phyloP scores from a whole-genome alignment of 2,888 invertebrate species.

The Melinaea menophilus region DNA sequence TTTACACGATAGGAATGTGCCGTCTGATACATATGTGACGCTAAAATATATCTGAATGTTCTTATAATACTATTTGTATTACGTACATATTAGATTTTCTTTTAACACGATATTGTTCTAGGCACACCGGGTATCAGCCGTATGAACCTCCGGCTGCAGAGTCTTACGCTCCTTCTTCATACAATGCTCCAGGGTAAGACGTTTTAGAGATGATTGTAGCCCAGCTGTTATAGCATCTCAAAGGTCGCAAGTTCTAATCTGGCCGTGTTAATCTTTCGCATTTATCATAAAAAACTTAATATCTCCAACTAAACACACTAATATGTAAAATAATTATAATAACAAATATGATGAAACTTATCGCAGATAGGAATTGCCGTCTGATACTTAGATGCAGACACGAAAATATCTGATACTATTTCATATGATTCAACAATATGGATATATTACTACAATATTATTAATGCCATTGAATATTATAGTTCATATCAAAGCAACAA shows the following conservation, averaged over 20 bases:
- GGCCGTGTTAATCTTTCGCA: no score
- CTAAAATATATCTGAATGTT: slow-evolving; percentile 51
- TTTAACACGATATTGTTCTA: slow-evolving; percentile 33
- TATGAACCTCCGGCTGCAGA: slow-evolving; percentile 62
- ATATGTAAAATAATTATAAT: neutral
- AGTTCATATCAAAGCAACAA: slow-evolving; percentile 64
- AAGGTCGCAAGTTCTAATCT: neutral
- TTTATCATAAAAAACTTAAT: no score
- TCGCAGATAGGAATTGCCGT: slow-evolving; percentile 72
- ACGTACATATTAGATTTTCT: neutral
- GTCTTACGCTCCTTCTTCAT: slow-evolving; percentile 60
- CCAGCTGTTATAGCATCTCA: slow-evolving; percentile 5
- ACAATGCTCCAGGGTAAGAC: slow-evolving; percentile 56
- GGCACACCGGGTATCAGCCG: slow-evolving; percentile 68
- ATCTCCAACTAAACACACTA: no score
- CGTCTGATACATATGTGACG: slow-evolving; percentile 75
- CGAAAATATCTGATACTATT: slow-evolving; percentile 49
- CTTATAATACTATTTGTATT: neutral
- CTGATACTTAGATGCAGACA: slow-evolving; percentile 71
- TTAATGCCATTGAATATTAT: slow-evolving; percentile 14
- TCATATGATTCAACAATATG: slow-evolving; percentile 5
- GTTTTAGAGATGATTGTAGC: neutral
- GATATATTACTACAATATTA: neutral
- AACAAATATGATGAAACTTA: slow-evolving; percentile 35
- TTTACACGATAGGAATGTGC: slow-evolving; percentile 75